phyloP scores from a whole-genome alignment of 2,888 invertebrate genomes.

The Therioaphis trifolii region DNA sequence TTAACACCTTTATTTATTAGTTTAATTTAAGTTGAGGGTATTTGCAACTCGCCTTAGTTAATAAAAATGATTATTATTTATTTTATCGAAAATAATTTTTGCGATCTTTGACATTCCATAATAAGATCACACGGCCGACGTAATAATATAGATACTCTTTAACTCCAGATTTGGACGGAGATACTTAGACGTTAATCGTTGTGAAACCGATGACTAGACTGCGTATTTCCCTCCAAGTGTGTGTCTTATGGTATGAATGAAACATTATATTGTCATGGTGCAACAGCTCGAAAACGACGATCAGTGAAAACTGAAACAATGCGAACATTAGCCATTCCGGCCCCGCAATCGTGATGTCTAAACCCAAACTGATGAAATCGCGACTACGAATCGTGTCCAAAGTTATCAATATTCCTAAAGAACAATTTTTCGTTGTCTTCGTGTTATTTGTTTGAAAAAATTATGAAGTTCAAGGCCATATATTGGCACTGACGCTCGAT shows the following conservation, averaged over 20 bases:
- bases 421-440: not conserved
- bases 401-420: not conserved
- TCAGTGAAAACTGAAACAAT: conserved; percentile 55
- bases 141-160: not conserved
- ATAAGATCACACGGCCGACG: not conserved
- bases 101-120: not conserved
- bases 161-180: not conserved
- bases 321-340: conserved; percentile 58
- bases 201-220: conserved; percentile 6
- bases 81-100: not conserved
- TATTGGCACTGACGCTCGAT: conserved; percentile 15
- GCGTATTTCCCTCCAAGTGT: not conserved
- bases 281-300: conserved; percentile 18
- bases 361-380: conserved; percentile 44
- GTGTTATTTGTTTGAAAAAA: too few relatives aligned
- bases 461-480: conserved; percentile 44
- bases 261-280: conserved; percentile 35
- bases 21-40: too few relatives aligned
- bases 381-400: conserved; percentile 2
- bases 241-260: conserved; percentile 34
- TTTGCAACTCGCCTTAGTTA: too few relatives aligned
- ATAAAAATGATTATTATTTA: too few relatives aligned
- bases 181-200: not conserved
- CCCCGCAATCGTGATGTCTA: conserved; percentile 41
- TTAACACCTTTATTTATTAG: too few relatives aligned